A percentile compares a stretch with the other conserved stretches of the same genome.
phyloP scores from a whole-genome alignment of 2,888 invertebrate species.

The Homarus gammarus region DNA sequence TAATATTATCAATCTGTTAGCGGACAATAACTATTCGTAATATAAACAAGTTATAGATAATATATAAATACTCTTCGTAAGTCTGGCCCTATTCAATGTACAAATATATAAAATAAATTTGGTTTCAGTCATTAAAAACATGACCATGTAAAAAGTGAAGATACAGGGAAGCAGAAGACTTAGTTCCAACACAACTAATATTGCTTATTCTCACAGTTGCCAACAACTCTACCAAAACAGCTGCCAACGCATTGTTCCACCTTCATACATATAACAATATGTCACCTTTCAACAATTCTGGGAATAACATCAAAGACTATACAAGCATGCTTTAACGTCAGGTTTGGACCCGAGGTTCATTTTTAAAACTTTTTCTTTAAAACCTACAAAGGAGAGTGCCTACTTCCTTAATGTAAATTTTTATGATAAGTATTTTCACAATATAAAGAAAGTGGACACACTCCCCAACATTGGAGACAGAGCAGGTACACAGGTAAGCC shows the following conservation, averaged over 20 bases:
- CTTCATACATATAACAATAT: conserved; percentile 14
- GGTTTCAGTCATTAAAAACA: conserved; percentile 56
- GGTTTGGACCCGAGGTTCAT: conserved; percentile 54
- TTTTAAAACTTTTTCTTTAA: conserved; percentile 21
- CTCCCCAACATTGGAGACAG: conserved; percentile 21
- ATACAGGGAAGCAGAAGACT: conserved; percentile 43
- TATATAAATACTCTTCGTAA: conserved; percentile 66
- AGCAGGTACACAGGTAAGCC: conserved; percentile 60
- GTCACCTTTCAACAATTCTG: conserved; percentile 48
- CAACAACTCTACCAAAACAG: conserved; percentile 42
- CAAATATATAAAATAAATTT: conserved; percentile 70
- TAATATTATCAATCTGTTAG: conserved; percentile 61
- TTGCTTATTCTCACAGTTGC: conserved; percentile 51
- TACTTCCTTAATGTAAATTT: background rate
- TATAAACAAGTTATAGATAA: conserved; percentile 63
- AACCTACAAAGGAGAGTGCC: background rate
- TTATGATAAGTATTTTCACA: background rate
- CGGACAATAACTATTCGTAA: conserved; percentile 59
- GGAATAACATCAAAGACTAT: conserved; percentile 39
- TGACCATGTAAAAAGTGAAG: conserved; percentile 29
- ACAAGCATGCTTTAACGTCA: conserved; percentile 42
- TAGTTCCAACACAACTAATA: conserved; percentile 54
- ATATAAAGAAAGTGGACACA: conserved; percentile 21
- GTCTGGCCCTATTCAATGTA: conserved; percentile 62
- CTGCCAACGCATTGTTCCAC: conserved; percentile 38